Evolutionary conservation across 2,113 vertebrate genomes (phyloP).

Genomic region (Neopipo cinnamomea): DNA sequence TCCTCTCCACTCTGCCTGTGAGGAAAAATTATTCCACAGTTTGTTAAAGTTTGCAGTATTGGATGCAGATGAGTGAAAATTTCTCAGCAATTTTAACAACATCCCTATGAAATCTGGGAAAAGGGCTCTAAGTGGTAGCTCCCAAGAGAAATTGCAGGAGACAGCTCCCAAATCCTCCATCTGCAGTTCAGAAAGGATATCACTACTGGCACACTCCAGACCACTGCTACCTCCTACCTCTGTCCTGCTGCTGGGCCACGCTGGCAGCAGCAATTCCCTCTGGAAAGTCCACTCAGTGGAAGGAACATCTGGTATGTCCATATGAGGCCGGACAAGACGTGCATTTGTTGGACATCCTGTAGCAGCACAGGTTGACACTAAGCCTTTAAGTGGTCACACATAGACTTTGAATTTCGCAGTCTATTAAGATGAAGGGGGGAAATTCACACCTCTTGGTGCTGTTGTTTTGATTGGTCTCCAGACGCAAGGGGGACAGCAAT

Average conservation of each 20-base stretch:
- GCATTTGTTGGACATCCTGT: neutral
- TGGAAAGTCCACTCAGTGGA: neutral
- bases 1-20: neutral
- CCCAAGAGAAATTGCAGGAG: neutral
- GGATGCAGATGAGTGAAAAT: constrained; percentile 9
- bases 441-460: neutral
- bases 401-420: neutral
- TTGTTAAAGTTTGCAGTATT: neutral
- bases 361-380: neutral
- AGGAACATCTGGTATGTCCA: neutral
- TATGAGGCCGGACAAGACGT: neutral
- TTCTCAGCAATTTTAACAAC: constrained; percentile 2
- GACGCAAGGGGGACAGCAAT: neutral
- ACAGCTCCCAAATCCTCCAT: neutral
- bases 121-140: neutral
- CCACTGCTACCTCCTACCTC: neutral
- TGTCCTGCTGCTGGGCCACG: neutral
- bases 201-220: neutral
- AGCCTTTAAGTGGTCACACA: neutral
- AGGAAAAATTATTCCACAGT: neutral
- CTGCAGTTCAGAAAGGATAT: neutral
- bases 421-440: neutral
- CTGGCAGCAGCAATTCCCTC: neutral
- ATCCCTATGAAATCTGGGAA: neutral
- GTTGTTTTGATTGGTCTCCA: neutral